phyloP scores from a whole-genome alignment of 2,888 invertebrate species.

The Cryptus viduatorius region DNA sequence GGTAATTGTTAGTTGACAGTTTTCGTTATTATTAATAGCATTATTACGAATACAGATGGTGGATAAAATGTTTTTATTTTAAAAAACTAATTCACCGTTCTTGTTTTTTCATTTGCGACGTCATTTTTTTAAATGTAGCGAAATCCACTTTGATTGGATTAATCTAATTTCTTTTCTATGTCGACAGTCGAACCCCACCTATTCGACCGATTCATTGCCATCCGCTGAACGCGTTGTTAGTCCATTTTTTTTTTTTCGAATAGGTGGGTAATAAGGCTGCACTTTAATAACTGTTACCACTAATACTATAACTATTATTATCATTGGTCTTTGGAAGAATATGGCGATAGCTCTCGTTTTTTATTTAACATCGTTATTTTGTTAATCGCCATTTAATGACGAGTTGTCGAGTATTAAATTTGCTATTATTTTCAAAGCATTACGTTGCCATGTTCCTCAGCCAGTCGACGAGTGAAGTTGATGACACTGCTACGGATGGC shows the following conservation, averaged over 20 bases:
- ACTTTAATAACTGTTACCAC: neutral
- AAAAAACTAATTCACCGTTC: neutral
- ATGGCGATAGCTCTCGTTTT: neutral
- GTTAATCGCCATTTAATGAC: neutral
- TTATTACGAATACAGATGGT: slow-evolving; percentile 22
- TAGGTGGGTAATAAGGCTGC: neutral
- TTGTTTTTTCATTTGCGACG: neutral
- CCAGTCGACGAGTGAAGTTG: neutral
- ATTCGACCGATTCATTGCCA: neutral
- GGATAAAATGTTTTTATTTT: neutral
- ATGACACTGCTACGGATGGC: neutral
- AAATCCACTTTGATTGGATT: neutral
- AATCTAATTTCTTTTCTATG: neutral
- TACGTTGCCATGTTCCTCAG: neutral
- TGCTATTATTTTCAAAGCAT: neutral
- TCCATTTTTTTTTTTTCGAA: neutral
- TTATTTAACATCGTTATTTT: neutral
- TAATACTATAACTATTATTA: neutral
- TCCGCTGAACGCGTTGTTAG: neutral
- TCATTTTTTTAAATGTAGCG: neutral
- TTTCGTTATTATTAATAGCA: slow-evolving; percentile 19
- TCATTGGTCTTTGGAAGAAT: slow-evolving; percentile 7
- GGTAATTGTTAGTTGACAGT: slow-evolving; percentile 12
- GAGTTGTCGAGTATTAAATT: neutral
- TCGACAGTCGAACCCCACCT: neutral